A percentile compares a stretch with the other conserved stretches of the same genome.
phyloP scores from a whole-genome alignment of 1,140 invertebrate genomes.

The Meloidogyne chitwoodi region DNA sequence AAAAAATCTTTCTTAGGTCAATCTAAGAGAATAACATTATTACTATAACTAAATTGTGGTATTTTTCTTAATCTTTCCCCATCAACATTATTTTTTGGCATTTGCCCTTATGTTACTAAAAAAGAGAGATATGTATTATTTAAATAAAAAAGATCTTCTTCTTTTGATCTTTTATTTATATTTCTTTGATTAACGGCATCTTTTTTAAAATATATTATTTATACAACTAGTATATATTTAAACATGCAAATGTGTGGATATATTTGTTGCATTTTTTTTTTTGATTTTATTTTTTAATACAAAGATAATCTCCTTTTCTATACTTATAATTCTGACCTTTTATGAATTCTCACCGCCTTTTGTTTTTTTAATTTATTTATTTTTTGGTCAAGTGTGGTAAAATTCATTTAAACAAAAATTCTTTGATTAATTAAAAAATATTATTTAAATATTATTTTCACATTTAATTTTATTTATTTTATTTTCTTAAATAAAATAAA shows the following conservation, averaged over 20 bases:
- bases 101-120: neutral
- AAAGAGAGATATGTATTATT: neutral
- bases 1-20: neutral
- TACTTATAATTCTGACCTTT: neutral
- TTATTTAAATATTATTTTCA: too few relatives aligned
- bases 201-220: neutral
- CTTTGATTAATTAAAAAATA: too few relatives aligned
- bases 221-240: neutral
- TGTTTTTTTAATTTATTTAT: too few relatives aligned
- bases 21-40: neutral
- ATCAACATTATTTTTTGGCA: neutral
- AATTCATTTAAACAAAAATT: too few relatives aligned
- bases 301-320: neutral
- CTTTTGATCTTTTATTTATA: neutral
- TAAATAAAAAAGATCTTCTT: neutral
- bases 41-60: neutral
- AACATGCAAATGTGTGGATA: constrained; percentile 11
- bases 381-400: too few relatives aligned
- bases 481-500: too few relatives aligned
- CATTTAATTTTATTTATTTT: too few relatives aligned
- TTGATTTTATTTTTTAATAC: constrained; percentile 1
- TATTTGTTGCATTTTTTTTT: neutral
- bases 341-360: neutral
- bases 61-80: neutral
- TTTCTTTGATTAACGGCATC: constrained; percentile 10